Evolutionary conservation across 2,113 vertebrate species (phyloP).

Genomic region (Mystacornis crossleyi): DNA sequence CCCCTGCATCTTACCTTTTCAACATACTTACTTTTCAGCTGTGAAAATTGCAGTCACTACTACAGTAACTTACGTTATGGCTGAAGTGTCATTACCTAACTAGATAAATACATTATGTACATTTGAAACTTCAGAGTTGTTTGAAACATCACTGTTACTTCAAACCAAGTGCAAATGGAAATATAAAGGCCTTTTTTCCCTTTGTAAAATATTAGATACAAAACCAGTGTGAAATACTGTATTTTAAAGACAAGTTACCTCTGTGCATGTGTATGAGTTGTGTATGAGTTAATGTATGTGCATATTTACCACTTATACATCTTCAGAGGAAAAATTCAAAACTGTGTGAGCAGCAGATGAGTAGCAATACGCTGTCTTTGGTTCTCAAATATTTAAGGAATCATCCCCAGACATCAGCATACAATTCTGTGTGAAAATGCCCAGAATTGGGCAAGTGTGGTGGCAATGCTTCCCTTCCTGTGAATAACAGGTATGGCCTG

Average conservation of each 20-base stretch:
- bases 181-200: not conserved
- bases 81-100: not conserved
- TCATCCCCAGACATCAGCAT: not conserved
- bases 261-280: not conserved
- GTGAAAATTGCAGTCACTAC: not conserved
- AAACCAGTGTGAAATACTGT: not conserved
- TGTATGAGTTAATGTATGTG: not conserved
- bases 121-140: not conserved
- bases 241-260: not conserved
- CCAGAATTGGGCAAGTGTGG: not conserved
- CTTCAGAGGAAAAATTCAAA: not conserved
- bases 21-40: not conserved
- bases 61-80: not conserved
- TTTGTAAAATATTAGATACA: not conserved
- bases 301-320: not conserved
- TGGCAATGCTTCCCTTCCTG: not conserved
- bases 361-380: not conserved
- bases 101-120: not conserved
- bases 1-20: not conserved
- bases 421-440: not conserved
- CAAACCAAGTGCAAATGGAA: not conserved
- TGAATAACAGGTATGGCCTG: not conserved
- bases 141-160: not conserved
- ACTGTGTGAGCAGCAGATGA: not conserved
- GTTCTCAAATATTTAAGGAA: not conserved